Base-by-base conservation (phyloP, 2,888 invertebrate species). In the Melinaea menophilus region DNA sequence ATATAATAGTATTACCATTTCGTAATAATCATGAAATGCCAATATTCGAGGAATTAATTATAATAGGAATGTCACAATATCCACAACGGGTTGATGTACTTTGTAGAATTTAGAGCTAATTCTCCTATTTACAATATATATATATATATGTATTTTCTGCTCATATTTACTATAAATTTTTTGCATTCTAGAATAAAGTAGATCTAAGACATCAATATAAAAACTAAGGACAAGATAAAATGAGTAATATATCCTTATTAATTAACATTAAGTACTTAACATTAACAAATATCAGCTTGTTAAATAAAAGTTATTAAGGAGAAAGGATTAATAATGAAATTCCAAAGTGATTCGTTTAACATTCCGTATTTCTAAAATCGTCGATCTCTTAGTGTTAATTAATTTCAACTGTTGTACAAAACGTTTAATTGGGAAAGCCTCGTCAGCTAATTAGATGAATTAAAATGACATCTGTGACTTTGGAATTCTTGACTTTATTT, bases 351-450 rank as follows among this genome's bases (percentile, higher is more conserved):
- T 68, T 65, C 61, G 63, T 68, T 69, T 67, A 59, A 61, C 67
- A 65, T 62, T 65, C 58, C 58, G 64, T 73, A 70, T 75, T 77
- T 72, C 71, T 71, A 67, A 72, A 84, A 86, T 84, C 85, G 84
- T 84, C 80, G 75, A 76, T 72, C 75, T 79, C 78, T 78, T 51
- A 51, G 31, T 79, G 75, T 79, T 84, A 84, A 86, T 86, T 86
- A 86, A 85, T 85, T 85, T 82, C 73, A 75, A 77, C 79, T 80
- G 80, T 80, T 80, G 80, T 83, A 81, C 79, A 78, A 80, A 79
- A 77, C 76, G 75, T 79, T 76, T 79, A 81, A 83, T 83, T 82
- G 82, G 81, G 79, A 79, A 80, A 68, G 70, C 41, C 71, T 83
- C 78, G 76, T 77, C 77, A 70, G 73, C 72, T 74, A 73, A 80